Evolutionary conservation across 2,888 invertebrate species (phyloP).

Genomic region (Tipula confusa): DNA sequence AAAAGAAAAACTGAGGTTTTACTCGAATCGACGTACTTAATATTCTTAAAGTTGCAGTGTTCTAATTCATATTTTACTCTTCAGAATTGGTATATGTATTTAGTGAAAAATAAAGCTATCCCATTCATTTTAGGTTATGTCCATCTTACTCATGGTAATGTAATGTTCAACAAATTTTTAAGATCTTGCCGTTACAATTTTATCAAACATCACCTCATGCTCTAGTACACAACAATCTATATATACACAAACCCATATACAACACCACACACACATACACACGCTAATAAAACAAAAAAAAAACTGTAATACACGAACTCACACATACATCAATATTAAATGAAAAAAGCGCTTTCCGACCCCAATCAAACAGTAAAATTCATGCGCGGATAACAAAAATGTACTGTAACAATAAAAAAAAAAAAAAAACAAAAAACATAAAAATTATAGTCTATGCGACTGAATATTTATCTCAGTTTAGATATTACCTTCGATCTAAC

Average conservation of each 20-base stretch:
- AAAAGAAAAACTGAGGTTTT: no score
- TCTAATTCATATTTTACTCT: no score
- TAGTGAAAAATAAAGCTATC: no score
- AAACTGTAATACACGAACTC: not conserved
- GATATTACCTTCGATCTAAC: constrained; percentile 3
- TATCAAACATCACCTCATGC: not conserved
- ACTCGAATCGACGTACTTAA: no score
- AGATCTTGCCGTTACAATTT: not conserved
- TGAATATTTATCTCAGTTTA: constrained; percentile 25
- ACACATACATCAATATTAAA: not conserved
- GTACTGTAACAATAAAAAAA: not conserved
- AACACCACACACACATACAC: not conserved
- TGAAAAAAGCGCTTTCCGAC: not conserved
- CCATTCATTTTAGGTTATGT: no score
- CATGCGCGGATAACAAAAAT: not conserved
- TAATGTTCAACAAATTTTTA: no score
- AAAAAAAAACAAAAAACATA: not conserved
- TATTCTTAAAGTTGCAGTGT: no score
- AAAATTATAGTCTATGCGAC: not conserved
- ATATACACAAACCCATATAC: not conserved
- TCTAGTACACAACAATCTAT: not conserved
- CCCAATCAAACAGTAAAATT: not conserved
- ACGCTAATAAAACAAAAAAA: not conserved
- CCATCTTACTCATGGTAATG: no score
- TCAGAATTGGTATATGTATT: no score